Base-by-base conservation (phyloP, 1,140 invertebrate genomes). In the Drosophila oshimai region DNA sequence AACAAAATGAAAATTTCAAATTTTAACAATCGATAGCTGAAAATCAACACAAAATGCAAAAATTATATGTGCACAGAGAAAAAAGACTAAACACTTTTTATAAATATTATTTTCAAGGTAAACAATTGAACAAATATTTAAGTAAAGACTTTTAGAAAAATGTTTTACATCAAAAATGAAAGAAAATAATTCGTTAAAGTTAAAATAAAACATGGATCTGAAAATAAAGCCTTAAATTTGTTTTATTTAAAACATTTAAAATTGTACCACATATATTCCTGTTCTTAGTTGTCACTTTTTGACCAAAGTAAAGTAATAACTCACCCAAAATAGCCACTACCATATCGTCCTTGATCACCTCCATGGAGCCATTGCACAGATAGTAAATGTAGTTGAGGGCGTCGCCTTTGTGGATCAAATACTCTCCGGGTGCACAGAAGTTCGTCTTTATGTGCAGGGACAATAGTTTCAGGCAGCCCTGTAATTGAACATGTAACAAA, bases 261-360 rank as follows among this genome's bases (percentile, higher is more conserved):
- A n/a, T n/a, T n/a, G n/a, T n/a, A n/a, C n/a, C n/a, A n/a, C n/a
- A n/a, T n/a, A n/a, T n/a, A n/a, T n/a, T n/a, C n/a, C n/a, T n/a
- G n/a, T n/a, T n/a, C n/a, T n/a, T n/a, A n/a, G n/a, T n/a, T n/a
- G n/a, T n/a, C n/a, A n/a, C n/a, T n/a, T n/a, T n/a, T n/a, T n/a
- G n/a, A n/a, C n/a, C n/a, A n/a, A n/a, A n/a, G n/a, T 18, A 41
- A 17, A 39, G 2, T 22, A 24, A 10, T 36, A 18, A 84, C 92
- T 93, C 93, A 99, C 98, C 98, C 81, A 99, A 93, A 89, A 99
- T 99, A 39, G 98, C 98, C 13, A 99, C 98, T 41, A 99, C 98
- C 95, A 99, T 98, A 62, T 96, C 96, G 89, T 99, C 97, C 91
- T 99, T 98, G 60, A 99, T 95, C 29, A 99, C 98, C 92, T 99